phyloP scores from a whole-genome alignment of 2,888 invertebrate genomes.

The Mesoligia furuncula region DNA sequence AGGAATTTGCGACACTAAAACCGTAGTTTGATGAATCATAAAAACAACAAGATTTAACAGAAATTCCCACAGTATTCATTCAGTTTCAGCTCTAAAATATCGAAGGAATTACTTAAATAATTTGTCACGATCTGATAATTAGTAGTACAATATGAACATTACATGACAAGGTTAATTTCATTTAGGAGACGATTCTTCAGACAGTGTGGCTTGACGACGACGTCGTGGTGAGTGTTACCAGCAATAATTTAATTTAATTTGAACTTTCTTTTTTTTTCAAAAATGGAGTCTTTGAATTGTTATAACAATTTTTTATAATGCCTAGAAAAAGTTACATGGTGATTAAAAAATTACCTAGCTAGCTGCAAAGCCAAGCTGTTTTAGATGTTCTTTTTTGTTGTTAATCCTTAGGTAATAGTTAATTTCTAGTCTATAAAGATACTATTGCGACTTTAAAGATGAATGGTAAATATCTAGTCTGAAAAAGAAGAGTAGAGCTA shows the following conservation, averaged over 20 bases:
- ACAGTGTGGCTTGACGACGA: constrained; percentile 36
- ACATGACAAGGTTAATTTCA: constrained; percentile 47
- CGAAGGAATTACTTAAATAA: not conserved
- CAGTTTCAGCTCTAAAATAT: too few species aligned
- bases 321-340: too few species aligned
- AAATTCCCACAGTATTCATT: not conserved
- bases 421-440: not conserved
- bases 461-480: not conserved
- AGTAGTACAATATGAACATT: not conserved
- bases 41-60: not conserved
- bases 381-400: not conserved
- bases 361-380: not conserved
- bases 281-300: too few species aligned
- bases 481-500: not conserved
- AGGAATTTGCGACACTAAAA: not conserved
- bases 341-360: not conserved
- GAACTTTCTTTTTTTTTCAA: too few species aligned
- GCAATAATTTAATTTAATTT: too few species aligned
- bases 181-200: constrained; percentile 48
- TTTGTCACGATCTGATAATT: constrained; percentile 10
- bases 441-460: not conserved
- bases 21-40: not conserved
- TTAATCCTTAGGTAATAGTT: too few species aligned
- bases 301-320: too few species aligned
- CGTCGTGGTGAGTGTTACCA: too few species aligned